phyloP scores from a whole-genome alignment of 2,888 invertebrate species.

The Carcina quercana region DNA sequence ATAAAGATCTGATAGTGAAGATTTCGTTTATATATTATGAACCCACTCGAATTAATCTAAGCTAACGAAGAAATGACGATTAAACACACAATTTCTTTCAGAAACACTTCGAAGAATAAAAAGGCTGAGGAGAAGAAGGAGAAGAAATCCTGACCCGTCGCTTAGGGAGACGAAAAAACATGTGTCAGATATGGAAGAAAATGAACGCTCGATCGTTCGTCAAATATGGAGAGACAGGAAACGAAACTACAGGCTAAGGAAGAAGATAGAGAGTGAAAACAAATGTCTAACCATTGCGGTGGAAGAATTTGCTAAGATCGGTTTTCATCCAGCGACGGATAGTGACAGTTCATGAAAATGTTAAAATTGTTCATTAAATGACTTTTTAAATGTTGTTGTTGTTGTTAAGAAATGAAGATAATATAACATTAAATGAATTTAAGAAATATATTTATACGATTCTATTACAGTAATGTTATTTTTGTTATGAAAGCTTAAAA shows the following conservation, averaged over 20 bases:
- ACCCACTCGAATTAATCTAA: no score
- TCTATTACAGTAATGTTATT: no score
- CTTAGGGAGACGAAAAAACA: slow-evolving; percentile 6
- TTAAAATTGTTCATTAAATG: slow-evolving; percentile 3
- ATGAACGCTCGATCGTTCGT: slow-evolving; percentile 2
- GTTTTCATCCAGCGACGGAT: slow-evolving; percentile 5
- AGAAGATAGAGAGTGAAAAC: slow-evolving; percentile 8
- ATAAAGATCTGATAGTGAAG: no score
- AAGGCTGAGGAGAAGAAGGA: slow-evolving; percentile 10
- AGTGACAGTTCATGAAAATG: slow-evolving; percentile 3
- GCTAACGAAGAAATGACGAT: no score
- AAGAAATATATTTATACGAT: no score
- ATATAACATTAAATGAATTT: no score
- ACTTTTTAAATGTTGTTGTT: no score
- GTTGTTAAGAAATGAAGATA: no score
- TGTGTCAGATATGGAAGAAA: slow-evolving; percentile 5
- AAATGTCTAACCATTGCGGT: slow-evolving; percentile 6
- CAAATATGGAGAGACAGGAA: slow-evolving; percentile 10
- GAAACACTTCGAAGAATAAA: slow-evolving; percentile 8
- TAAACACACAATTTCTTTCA: slow-evolving; percentile 1
- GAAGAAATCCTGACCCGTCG: slow-evolving; percentile 1
- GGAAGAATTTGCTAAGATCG: slow-evolving; percentile 9
- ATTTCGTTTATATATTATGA: no score
- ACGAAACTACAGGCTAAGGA: slow-evolving; percentile 7
- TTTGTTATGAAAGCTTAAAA: no score